phyloP scores from a whole-genome alignment of 2,888 invertebrate species.

The Acheta domesticus region DNA sequence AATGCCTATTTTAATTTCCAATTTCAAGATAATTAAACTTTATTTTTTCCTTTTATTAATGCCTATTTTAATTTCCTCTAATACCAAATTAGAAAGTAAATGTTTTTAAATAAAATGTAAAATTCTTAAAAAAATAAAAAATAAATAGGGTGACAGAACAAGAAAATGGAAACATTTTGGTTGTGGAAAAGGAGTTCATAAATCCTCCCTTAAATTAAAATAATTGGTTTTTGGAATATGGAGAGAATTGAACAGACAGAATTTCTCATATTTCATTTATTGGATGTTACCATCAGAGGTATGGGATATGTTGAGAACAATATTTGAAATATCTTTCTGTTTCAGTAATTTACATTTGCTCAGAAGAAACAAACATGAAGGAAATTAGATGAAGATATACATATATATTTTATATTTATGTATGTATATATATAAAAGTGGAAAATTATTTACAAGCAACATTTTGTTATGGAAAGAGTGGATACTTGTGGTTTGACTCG shows the following conservation, averaged over 20 bases:
- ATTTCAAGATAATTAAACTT: no score
- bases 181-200: no score
- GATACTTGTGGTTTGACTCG: conserved; percentile 24
- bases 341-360: conserved; percentile 31
- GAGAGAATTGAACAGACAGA: not conserved
- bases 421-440: conserved; percentile 38
- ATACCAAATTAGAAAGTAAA: no score
- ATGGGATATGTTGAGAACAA: conserved; percentile 33
- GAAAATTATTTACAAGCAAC: conserved; percentile 38
- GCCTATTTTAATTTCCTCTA: no score
- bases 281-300: conserved; percentile 25
- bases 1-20: no score
- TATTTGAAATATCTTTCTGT: conserved; percentile 37
- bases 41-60: no score
- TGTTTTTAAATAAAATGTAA: no score
- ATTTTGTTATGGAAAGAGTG: conserved; percentile 37
- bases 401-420: conserved; percentile 33
- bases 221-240: not conserved
- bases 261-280: conserved; percentile 24
- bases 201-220: no score
- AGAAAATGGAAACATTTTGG: no score
- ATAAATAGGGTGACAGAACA: no score
- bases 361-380: conserved; percentile 35
- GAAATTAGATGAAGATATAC: conserved; percentile 37
- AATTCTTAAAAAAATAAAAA: no score